Evolutionary conservation across 2,888 invertebrate species (phyloP).

Genomic region (Drosophila demipolita): DNA sequence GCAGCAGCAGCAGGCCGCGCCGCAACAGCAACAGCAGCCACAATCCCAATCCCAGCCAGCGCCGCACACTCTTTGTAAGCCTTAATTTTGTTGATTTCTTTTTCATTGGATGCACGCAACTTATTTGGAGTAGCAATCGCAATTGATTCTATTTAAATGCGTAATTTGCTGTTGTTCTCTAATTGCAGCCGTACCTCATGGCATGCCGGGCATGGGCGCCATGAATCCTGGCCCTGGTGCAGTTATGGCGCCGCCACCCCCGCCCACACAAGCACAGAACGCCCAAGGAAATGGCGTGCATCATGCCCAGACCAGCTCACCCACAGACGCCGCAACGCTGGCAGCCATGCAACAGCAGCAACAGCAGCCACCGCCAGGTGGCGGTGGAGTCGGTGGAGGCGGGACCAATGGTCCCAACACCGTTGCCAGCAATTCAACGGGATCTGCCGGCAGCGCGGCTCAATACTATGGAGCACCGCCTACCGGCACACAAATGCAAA

Average conservation of each 20-base stretch:
- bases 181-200: constrained; percentile 83
- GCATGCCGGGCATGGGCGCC: constrained; percentile 83
- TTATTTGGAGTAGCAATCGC: not conserved
- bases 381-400: constrained; percentile 54
- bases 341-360: constrained; percentile 75
- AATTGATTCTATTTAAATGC: not conserved
- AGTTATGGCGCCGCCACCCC: constrained; percentile 84
- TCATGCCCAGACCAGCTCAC: constrained; percentile 79
- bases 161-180: not conserved
- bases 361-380: constrained; percentile 47
- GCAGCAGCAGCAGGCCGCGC: constrained; percentile 66
- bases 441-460: constrained; percentile 55
- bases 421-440: constrained; percentile 63
- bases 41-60: constrained; percentile 70
- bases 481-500: constrained; percentile 81
- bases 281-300: constrained; percentile 82
- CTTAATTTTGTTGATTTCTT: constrained; percentile 47
- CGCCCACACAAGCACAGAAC: constrained; percentile 81
- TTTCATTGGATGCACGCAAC: constrained; percentile 13
- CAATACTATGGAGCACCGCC: constrained; percentile 77
- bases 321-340: constrained; percentile 78
- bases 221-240: constrained; percentile 82
- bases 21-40: constrained; percentile 60
- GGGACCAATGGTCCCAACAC: constrained; percentile 63
- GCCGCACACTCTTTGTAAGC: constrained; percentile 84